Conservation (phyloP, 2,113 vertebrate genomes). For the Bolborhynchus lineola region DNA sequence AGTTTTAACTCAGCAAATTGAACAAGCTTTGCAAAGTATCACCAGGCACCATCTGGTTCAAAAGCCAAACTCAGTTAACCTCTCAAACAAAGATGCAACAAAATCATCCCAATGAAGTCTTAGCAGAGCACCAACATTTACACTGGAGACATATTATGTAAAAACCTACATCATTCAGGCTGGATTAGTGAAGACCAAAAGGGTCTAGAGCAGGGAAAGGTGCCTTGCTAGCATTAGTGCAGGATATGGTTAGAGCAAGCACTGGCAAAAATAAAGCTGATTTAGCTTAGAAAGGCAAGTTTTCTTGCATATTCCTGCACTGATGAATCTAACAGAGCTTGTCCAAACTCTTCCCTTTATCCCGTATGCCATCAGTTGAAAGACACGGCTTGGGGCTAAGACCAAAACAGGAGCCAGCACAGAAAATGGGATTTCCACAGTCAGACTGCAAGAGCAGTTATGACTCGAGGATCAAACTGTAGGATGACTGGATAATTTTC, state of each 20-base stretch:
- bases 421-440: background rate
- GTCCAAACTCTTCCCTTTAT: background rate
- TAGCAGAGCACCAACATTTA: background rate
- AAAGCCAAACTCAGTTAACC: slow-evolving; percentile 1
- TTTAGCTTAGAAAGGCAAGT: background rate
- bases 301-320: background rate
- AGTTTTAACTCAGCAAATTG: slow-evolving; percentile 21
- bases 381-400: background rate
- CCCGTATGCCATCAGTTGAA: background rate
- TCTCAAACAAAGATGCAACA: background rate
- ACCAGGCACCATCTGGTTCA: background rate
- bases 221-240: background rate
- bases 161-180: background rate
- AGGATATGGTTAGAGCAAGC: background rate
- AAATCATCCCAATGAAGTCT: background rate
- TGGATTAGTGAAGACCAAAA: background rate
- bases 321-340: background rate
- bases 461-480: background rate
- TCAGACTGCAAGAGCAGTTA: background rate
- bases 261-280: background rate
- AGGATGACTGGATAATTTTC: background rate
- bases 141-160: background rate
- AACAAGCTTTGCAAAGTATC: slow-evolving; percentile 4
- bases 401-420: background rate
- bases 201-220: background rate